Evolutionary conservation across 1,140 invertebrate species (phyloP).

Genomic region (Notospermus geniculatus): DNA sequence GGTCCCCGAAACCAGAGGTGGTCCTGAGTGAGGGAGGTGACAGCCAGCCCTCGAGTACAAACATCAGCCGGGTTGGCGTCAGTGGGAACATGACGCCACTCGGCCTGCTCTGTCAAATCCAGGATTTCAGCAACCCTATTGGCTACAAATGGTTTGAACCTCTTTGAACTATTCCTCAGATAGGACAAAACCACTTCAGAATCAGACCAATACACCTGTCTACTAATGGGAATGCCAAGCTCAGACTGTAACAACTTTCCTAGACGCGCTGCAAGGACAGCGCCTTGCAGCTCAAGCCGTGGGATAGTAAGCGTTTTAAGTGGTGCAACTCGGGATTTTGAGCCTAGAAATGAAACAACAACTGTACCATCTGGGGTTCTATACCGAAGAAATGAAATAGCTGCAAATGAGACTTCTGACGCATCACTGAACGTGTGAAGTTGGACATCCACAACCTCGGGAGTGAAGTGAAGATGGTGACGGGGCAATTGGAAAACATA

Average conservation of each 20-base stretch:
- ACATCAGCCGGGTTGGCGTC: constrained; percentile 32
- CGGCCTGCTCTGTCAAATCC: constrained; percentile 13
- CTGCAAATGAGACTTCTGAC: background rate
- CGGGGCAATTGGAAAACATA: too few relatives aligned
- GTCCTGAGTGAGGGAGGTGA: too few relatives aligned
- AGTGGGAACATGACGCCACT: constrained; percentile 35
- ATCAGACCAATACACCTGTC: background rate
- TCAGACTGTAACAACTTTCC: background rate
- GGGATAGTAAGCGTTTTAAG: background rate
- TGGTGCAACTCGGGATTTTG: background rate
- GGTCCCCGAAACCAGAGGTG: too few relatives aligned
- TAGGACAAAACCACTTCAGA: constrained; percentile 13
- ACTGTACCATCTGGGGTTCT: background rate
- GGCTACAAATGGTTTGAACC: constrained; percentile 52
- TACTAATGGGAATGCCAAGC: background rate
- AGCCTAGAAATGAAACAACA: background rate
- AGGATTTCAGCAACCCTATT: too few relatives aligned
- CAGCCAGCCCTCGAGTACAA: too few relatives aligned
- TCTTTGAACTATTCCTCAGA: constrained; percentile 11
- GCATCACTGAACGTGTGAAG: background rate
- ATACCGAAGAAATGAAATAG: background rate
- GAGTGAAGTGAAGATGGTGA: too few relatives aligned
- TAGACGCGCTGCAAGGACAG: background rate
- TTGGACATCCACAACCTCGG: background rate
- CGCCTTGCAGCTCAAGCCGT: background rate